Evolutionary conservation across 2,797 vertebrate genomes (phyloP).

Genomic region (Bucorvus abyssinicus): DNA sequence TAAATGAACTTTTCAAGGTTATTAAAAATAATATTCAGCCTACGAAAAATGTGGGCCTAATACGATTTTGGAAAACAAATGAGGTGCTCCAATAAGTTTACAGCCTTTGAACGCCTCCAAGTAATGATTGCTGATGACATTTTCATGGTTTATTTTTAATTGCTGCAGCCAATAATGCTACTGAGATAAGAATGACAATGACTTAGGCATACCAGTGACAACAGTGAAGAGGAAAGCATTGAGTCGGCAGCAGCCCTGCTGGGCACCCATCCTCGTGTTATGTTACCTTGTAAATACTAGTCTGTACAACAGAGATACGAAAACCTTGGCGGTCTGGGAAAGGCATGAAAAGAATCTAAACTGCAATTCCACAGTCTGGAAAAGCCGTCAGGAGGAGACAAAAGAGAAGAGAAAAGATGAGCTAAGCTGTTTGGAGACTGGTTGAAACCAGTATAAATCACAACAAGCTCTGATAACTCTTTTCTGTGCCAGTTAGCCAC

Average conservation of each 20-base stretch:
- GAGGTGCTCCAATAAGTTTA: conserved; percentile 7
- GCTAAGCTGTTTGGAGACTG: too few species aligned
- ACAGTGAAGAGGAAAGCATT: background rate
- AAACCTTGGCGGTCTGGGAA: too few species aligned
- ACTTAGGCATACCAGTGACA: background rate
- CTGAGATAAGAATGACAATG: background rate
- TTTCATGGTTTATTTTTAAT: conserved; percentile 51
- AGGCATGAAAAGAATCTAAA: too few species aligned
- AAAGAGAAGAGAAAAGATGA: too few species aligned
- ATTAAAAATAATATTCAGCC: conserved; percentile 50
- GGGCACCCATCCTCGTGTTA: rapidly evolving
- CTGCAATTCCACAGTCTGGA: too few species aligned
- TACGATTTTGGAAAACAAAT: conserved; percentile 37
- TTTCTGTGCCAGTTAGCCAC: too few species aligned
- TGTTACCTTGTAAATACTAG: too few species aligned
- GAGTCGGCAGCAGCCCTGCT: background rate
- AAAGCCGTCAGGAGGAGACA: too few species aligned
- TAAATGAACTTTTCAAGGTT: conserved; percentile 25
- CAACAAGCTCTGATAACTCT: too few species aligned
- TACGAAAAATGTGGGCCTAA: conserved; percentile 50
- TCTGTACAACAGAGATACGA: too few species aligned
- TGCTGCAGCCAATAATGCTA: conserved; percentile 27
- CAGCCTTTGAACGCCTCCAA: background rate
- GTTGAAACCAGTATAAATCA: too few species aligned
- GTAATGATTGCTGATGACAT: conserved; percentile 14